Conservation (phyloP, 2,888 invertebrate genomes). For the Spisula subtruncata region DNA sequence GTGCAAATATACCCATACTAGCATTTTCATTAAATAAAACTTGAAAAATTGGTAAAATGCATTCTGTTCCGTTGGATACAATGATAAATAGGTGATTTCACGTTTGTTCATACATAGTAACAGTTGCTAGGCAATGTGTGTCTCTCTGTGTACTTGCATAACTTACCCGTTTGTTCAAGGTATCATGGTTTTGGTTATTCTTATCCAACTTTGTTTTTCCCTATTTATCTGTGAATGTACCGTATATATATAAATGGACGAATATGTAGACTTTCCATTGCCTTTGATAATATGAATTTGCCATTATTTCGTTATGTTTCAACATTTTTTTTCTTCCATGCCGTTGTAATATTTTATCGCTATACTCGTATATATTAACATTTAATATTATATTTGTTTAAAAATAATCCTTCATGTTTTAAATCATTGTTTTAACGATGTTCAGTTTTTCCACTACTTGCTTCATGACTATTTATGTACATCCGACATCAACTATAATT, state of each 20-base stretch:
- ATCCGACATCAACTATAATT: too few relatives aligned
- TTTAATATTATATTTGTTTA: conserved; percentile 6
- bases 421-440: neutral
- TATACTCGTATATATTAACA: neutral
- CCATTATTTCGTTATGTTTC: conserved; percentile 6
- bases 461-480: too few relatives aligned
- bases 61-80: neutral
- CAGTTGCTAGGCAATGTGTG: neutral
- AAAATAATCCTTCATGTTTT: neutral
- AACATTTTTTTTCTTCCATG: conserved; percentile 14
- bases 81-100: neutral
- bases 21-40: too few relatives aligned
- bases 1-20: too few relatives aligned
- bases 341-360: neutral
- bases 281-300: conserved; percentile 13
- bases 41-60: too few relatives aligned
- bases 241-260: neutral
- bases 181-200: conserved; percentile 9
- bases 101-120: neutral
- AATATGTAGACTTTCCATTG: neutral
- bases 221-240: neutral
- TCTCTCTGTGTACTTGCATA: neutral
- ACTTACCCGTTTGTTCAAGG: neutral
- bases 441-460: too few relatives aligned
- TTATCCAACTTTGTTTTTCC: neutral